Conservation (phyloP, 2,797 vertebrate genomes). For the Sebastes umbrosus region DNA sequence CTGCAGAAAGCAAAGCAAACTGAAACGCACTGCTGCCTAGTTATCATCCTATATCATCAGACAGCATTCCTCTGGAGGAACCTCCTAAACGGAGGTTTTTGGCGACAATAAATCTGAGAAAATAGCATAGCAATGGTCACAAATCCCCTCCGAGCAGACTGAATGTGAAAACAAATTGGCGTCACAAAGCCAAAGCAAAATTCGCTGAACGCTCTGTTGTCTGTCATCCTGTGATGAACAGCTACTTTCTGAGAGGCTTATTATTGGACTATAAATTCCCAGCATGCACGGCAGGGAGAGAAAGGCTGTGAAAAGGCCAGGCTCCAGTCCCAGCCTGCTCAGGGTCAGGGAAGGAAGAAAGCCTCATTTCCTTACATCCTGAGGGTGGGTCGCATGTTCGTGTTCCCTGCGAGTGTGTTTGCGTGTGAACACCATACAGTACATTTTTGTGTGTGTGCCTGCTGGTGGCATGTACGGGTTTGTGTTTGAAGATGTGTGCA, state of each 20-base stretch:
- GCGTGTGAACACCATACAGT: neutral
- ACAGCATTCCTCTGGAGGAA: conserved; percentile 51
- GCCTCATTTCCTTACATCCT: conserved; percentile 80
- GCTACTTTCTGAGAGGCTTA: conserved; percentile 43
- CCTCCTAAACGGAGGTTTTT: conserved; percentile 24
- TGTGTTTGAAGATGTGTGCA: neutral
- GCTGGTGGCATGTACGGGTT: neutral
- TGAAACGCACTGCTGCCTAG: conserved; percentile 48
- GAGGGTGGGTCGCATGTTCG: conserved; percentile 67
- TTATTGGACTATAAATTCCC: conserved; percentile 58
- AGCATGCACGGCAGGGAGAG: conserved; percentile 37
- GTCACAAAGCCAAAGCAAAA: conserved; percentile 26
- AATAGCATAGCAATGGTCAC: conserved; percentile 30
- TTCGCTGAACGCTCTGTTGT: conserved; percentile 16
- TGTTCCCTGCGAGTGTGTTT: conserved; percentile 23
- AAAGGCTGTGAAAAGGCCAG: conserved; percentile 32
- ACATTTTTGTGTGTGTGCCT: conserved; percentile 3
- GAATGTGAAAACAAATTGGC: conserved; percentile 25
- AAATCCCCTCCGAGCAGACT: conserved; percentile 19
- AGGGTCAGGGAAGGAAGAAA: conserved; percentile 74
- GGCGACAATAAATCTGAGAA: conserved; percentile 47
- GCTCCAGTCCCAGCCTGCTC: conserved; percentile 41
- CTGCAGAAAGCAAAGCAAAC: conserved; percentile 79
- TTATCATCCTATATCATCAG: conserved; percentile 53
- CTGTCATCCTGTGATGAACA: conserved; percentile 52